Evolutionary conservation across 2,113 vertebrate species (phyloP), one percentile per base, ranked within the genome.

Genomic region (Colaptes auratus): DNA sequence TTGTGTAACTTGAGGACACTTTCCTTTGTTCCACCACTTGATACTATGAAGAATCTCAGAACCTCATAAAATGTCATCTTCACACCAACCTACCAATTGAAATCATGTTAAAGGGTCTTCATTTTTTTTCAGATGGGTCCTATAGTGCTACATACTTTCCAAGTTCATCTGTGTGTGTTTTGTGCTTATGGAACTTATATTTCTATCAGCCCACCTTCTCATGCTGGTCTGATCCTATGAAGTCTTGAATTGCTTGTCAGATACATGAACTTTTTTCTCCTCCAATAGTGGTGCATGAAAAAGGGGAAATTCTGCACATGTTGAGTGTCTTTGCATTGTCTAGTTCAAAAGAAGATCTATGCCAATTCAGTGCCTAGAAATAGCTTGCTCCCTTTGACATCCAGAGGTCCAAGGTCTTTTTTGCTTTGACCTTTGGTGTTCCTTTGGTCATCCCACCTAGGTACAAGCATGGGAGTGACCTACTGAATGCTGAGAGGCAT

Each of bases 61-160:
- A 66, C 1, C 5, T 93, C 19, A 30, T 50, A 31, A 65, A 53
- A 0, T 76, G 28, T n/a, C 6, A 19, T 73, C 81, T 83, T 80
- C 2, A 2, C 7, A 35, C 12, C 15, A 65, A 46, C 8, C 11
- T 65, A 50, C 2, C 11, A 61, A 87, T 3, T 35, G 50, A 74
- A 91, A 15, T 9, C 10, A 3, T 27, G n/a, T 36, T 46, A 36
- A 48, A 60, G 82, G 10, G 7, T n/a, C n/a, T 66, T 75, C 1
- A 3, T 48, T 74, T 63, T 42, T 65, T 87, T 79, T 46, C 48
- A 18, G 12, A 42, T 65, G 6, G 55, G 33, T 2, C 46, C 31
- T 50, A 24, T 3, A 20, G 46, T 12, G 6, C 4, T 82, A 7
- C 0, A 0, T 44, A 11, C 67, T 65, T 4, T 19, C 6, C 31